These are phyloP conservation scores for Lethrus apterus DNA, from an alignment of 1,140 invertebrate genomes.

Conservation along the genomic window DNA sequence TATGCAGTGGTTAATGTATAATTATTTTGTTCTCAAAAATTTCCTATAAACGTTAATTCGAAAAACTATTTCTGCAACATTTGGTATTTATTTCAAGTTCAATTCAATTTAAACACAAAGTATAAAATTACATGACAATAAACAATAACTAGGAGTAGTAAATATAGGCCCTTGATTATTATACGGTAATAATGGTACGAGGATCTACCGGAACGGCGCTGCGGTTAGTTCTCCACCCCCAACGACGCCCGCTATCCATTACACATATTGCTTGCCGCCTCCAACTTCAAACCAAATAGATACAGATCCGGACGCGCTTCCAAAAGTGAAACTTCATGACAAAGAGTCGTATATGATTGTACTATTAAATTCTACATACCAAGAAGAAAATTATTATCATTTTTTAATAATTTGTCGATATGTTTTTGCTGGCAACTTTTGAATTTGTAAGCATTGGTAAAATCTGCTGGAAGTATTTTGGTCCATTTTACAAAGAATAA, in stretches of 20 bases:
- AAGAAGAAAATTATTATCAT: too few species aligned
- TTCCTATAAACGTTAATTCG: background rate
- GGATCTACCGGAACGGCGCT: constrained; percentile 10
- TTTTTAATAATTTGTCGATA: too few species aligned
- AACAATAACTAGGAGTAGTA: background rate
- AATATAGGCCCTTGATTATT: background rate
- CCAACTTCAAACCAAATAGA: constrained; percentile 20
- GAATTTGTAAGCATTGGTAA: too few species aligned
- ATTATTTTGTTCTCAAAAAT: too few species aligned
- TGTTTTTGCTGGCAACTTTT: too few species aligned
- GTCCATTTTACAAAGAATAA: too few species aligned
- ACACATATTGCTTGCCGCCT: constrained; percentile 32
- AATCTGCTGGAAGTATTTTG: constrained; percentile 1
- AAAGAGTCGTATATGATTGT: background rate
- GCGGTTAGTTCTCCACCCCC: constrained; percentile 19
- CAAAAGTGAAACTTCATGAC: background rate
- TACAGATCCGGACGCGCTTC: constrained; percentile 17
- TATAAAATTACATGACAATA: constrained; percentile 1
- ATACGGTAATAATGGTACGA: background rate
- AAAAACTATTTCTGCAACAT: background rate
- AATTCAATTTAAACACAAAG: too few species aligned
- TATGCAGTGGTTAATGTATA: too few species aligned
- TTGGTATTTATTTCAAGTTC: constrained; percentile 1
- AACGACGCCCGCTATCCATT: constrained; percentile 28
- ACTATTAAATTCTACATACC: too few species aligned